Percentiles rank a stretch among this genome's conserved stretches.
phyloP scores from a whole-genome alignment of 2,113 vertebrate species.

The Pyrgilauda ruficollis region DNA sequence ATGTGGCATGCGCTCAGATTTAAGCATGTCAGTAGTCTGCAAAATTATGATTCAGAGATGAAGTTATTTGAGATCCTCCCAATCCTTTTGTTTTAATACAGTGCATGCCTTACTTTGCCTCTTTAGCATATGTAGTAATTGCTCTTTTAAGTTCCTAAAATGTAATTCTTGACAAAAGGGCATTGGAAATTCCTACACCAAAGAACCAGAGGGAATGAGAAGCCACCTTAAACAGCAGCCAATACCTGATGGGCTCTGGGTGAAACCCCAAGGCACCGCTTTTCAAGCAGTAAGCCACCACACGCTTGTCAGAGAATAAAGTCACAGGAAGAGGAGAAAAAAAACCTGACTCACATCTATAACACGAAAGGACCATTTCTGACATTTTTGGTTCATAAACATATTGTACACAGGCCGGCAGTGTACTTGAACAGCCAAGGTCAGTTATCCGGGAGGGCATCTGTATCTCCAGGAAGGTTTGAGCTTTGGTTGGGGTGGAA shows the following conservation, averaged over 20 bases:
- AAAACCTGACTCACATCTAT: background rate
- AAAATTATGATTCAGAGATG: background rate
- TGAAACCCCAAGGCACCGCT: background rate
- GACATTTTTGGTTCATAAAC: background rate
- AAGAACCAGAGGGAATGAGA: background rate
- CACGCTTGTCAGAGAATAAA: background rate
- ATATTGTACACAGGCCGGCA: background rate
- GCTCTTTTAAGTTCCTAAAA: background rate
- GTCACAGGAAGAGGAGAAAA: background rate
- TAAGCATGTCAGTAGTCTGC: background rate
- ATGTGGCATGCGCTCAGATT: background rate
- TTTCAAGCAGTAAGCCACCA: background rate
- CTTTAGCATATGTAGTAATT: background rate
- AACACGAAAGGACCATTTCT: background rate
- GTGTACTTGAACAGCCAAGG: background rate
- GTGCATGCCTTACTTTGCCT: background rate
- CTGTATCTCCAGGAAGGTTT: background rate
- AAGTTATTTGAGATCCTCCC: background rate
- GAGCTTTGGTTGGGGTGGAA: background rate
- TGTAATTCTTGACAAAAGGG: background rate
- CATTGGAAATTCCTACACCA: background rate
- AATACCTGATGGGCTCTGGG: accelerated
- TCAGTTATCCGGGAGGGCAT: background rate
- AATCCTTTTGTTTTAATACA: background rate
- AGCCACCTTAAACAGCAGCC: background rate